phyloP scores from a whole-genome alignment of 2,888 invertebrate genomes.

The Ethmia dodecea region DNA sequence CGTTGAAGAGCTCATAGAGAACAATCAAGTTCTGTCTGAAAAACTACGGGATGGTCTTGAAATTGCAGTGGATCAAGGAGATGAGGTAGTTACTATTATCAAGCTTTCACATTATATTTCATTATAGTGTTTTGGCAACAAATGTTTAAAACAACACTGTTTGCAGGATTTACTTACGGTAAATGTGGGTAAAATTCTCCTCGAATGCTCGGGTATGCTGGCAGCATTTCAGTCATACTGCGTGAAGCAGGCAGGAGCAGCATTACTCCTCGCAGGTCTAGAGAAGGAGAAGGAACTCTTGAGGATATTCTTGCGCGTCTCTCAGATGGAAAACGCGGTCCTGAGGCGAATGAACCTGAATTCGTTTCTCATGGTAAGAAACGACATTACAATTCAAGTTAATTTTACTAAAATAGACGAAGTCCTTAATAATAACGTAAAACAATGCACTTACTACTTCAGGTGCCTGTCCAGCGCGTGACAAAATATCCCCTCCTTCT shows the following conservation, averaged over 20 bases:
- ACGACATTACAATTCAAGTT: too few relatives aligned
- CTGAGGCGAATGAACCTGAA: constrained; percentile 96
- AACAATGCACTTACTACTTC: too few relatives aligned
- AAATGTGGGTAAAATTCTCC: constrained; percentile 92
- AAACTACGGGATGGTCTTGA: constrained; percentile 92
- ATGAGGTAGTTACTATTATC: constrained; percentile 75
- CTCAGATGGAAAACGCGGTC: constrained; percentile 97
- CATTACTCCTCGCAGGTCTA: constrained; percentile 90
- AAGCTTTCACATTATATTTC: too few relatives aligned
- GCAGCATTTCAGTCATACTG: constrained; percentile 97
- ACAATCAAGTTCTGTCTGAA: constrained; percentile 90
- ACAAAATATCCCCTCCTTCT: constrained; percentile 97
- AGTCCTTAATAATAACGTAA: too few relatives aligned
- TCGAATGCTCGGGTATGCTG: constrained; percentile 94
- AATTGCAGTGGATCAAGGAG: constrained; percentile 88
- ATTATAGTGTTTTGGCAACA: not conserved
- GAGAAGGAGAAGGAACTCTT: constrained; percentile 97
- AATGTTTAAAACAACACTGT: not conserved
- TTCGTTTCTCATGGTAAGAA: constrained; percentile 95
- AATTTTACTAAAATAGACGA: too few relatives aligned
- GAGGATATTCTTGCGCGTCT: constrained; percentile 95
- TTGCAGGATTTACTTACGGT: constrained; percentile 87
- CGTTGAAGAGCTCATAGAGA: constrained; percentile 93
- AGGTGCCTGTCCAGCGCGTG: constrained; percentile 97
- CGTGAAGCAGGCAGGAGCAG: constrained; percentile 94